A percentile compares a stretch with the other conserved stretches of the same genome.
These are phyloP conservation scores for Cyanoramphus novaezelandiae DNA, from an alignment of 2,113 vertebrate species.

Conservation along the genomic window DNA sequence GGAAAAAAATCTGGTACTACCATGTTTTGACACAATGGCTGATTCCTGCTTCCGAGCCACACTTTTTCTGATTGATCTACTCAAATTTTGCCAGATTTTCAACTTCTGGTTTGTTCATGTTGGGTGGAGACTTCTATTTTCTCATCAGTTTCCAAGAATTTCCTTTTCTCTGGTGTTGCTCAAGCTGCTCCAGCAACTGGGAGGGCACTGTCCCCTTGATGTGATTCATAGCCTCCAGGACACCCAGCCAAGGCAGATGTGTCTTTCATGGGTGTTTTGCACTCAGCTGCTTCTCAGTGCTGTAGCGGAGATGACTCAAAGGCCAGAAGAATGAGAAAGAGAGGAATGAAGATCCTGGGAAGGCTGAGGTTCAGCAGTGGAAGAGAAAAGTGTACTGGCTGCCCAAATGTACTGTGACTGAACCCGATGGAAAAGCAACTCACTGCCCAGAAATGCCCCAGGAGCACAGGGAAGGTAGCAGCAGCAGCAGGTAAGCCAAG, in stretches of 20 bases:
- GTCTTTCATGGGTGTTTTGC: neutral
- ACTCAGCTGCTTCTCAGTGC: neutral
- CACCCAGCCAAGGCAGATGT: neutral
- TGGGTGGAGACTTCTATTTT: neutral
- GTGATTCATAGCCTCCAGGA: neutral
- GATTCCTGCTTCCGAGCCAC: neutral
- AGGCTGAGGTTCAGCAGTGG: neutral
- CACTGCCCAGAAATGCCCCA: neutral
- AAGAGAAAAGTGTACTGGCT: neutral
- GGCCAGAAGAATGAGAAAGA: neutral
- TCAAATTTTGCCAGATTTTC: neutral
- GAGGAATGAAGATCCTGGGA: neutral
- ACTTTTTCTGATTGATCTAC: neutral
- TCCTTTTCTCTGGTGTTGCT: neutral
- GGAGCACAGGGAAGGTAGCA: accelerated
- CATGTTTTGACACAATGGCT: neutral
- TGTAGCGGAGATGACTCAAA: neutral
- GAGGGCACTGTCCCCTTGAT: neutral
- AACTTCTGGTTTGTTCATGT: neutral
- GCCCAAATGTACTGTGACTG: neutral
- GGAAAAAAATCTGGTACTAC: neutral
- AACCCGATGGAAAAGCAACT: neutral
- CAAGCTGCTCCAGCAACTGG: neutral
- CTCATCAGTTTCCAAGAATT: neutral
- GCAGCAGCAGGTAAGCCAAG: neutral